Evolutionary conservation across 2,888 invertebrate genomes (phyloP), one percentile per base, ranked within the genome.

Genomic region (Arctia plantaginis): DNA sequence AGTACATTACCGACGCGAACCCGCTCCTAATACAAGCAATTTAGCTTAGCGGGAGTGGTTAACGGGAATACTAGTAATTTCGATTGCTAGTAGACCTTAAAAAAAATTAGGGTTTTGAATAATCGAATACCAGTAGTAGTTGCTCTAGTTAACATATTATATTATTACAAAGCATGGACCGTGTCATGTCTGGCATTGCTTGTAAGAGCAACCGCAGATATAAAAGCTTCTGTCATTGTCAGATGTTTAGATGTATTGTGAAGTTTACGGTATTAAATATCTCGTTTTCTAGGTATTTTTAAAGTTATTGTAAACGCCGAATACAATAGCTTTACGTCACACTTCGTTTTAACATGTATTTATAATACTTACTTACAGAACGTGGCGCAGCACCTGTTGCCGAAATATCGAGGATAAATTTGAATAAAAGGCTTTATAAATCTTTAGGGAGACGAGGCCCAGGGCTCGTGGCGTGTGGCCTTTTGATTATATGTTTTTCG

Each of bases 251-350:
- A 27, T 44, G 33, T 71, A 71, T 64, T 64, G 71, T 71, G n/a
- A 71, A 27, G 23, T 27, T 10, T 27, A 71, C 41, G 44, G 64
- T 71, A 71, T 65, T 71, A 71, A 71, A 71, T 71, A 47, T 64
- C 71, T 65, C 41, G 33, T 33, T 23, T 23, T 71, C 47, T 65
- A 35, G 44, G n/a, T n/a, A 64, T 64, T 64, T 47, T 23, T 44
- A 3, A 51, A 2, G 30, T 44, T 69, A 59, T 69, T 71, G 64
- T 64, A 27, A 33, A 64, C 44, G 23, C 41, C 0, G 44, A 47
- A 65, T 59, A 69, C 27, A 71, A 62, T 62, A 13, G 4, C 33
- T 65, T 65, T 47, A 15, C 44, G 30, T 55, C 27, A 41, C 33
- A 44, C 35, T 39, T 69, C 67, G 41, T 69, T 69, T 55, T 35